A percentile compares a stretch with the other conserved stretches of the same genome.
Conservation (phyloP, 2,888 invertebrate species). For the Aplocera efformata region DNA sequence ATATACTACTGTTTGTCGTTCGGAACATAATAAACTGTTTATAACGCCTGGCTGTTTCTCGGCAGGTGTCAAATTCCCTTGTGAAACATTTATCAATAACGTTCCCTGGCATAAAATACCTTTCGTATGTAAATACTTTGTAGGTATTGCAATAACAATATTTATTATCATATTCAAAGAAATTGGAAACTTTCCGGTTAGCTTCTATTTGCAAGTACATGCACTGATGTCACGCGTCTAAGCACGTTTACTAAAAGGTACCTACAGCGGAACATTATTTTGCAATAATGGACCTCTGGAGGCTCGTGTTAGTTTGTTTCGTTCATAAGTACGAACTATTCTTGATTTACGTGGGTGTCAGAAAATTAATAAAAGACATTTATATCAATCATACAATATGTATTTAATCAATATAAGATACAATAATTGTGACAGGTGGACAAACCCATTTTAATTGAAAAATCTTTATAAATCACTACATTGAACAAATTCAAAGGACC, state of each 20-base stretch:
- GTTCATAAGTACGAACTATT: no score
- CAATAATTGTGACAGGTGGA: slow-evolving; percentile 79
- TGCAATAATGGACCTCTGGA: no score
- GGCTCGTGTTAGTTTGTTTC: no score
- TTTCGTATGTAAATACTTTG: slow-evolving; percentile 41
- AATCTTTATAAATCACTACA: slow-evolving; percentile 64
- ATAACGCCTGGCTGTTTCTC: slow-evolving; percentile 40
- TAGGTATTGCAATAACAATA: slow-evolving; percentile 28
- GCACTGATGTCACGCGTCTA: slow-evolving; percentile 25
- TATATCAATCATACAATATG: slow-evolving; percentile 79
- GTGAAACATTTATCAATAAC: slow-evolving; percentile 59
- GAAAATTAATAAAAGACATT: slow-evolving; percentile 55
- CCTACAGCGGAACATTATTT: no score
- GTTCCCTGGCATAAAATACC: slow-evolving; percentile 60
- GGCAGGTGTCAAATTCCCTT: slow-evolving; percentile 59
- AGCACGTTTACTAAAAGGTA: no score
- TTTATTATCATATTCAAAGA: slow-evolving; percentile 36
- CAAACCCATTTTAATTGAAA: slow-evolving; percentile 66
- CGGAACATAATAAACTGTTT: slow-evolving; percentile 32
- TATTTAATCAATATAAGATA: slow-evolving; percentile 77
- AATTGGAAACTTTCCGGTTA: slow-evolving; percentile 46
- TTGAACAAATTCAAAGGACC: slow-evolving; percentile 66
- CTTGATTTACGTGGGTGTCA: no score
- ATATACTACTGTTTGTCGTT: no score
- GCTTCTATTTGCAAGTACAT: slow-evolving; percentile 25